Base-by-base conservation (phyloP, 1,140 invertebrate genomes). In the Plutomurus gul region DNA sequence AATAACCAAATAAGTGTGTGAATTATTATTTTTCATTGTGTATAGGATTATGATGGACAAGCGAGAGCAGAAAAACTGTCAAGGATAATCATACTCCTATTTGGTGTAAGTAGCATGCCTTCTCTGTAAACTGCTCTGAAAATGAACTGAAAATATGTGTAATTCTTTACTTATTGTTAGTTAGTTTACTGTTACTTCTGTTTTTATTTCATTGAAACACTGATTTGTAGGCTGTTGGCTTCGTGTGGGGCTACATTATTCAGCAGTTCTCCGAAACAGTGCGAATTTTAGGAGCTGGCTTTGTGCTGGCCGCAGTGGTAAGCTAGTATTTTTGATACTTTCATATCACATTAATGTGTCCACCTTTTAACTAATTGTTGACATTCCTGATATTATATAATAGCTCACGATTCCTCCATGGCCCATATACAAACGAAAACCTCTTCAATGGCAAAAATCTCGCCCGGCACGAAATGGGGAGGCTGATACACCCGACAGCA, bases 201-300 rank as follows among this genome's bases (percentile, higher is more conserved):
- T 43, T 43, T 10, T 10, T 10, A 43, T 8, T 43, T 43, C 8
- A 43, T 43, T 43, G n/a, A 43, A 43, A 43, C 40, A 43, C 8
- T 20, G 40, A 8, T 46, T 76, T 76, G n/a, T 39, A 82, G 91
- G 90, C 92, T 77, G 93, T 96, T 75, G 96, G 96, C 22, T 90
- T 97, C 33, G 87, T 94, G 56, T 96, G 94, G 92, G 96, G 96
- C n/a, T 97, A 96, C 78, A 90, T 94, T 22, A 95, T 96, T 84
- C 95, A 98, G 87, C 94, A 97, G 87, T 98, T 97, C 86, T 97
- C 95, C 0, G 94, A 96, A 86, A 96, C 96, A 6, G 93, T 97
- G 20, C 96, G 95, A 78, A 95, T 97, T 85, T 88, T 98, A n/a
- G 93, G 92, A 25, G 94, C 93, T 84, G 96, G 96, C 80, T 96